phyloP scores from a whole-genome alignment of 2,888 invertebrate species.

The Acrobasis suavella region DNA sequence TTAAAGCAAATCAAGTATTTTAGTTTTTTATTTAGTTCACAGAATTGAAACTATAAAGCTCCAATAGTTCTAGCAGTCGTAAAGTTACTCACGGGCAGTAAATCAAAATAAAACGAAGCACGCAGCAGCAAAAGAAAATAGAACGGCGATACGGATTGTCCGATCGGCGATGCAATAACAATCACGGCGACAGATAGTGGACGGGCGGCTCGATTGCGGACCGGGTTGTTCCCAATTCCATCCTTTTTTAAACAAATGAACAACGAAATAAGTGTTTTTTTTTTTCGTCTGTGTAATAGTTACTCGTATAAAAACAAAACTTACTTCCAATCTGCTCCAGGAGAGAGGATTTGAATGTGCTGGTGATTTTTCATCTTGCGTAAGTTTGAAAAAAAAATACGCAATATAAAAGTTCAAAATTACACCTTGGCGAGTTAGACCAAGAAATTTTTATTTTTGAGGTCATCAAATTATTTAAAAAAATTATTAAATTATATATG shows the following conservation, averaged over 20 bases:
- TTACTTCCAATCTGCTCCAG: too few species aligned
- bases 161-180: slow-evolving; percentile 55
- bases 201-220: slow-evolving; percentile 35
- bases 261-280: too few species aligned
- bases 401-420: too few species aligned
- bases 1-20: neutral
- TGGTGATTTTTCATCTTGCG: too few species aligned
- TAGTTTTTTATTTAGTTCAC: neutral
- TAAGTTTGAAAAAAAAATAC: too few species aligned
- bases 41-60: neutral
- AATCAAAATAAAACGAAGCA: slow-evolving; percentile 2
- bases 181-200: slow-evolving; percentile 53
- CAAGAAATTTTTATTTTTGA: too few species aligned
- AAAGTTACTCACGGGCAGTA: neutral
- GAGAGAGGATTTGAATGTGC: too few species aligned
- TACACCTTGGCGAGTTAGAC: too few species aligned
- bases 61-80: neutral
- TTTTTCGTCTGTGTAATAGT: too few species aligned
- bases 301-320: too few species aligned
- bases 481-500: too few species aligned
- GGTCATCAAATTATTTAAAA: too few species aligned
- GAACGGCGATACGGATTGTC: slow-evolving; percentile 30
- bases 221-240: slow-evolving; percentile 9
- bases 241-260: neutral
- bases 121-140: slow-evolving; percentile 11